Percentiles rank a stretch among this genome's conserved stretches.
phyloP scores from a whole-genome alignment of 2,113 vertebrate species.

The Numenius arquata region DNA sequence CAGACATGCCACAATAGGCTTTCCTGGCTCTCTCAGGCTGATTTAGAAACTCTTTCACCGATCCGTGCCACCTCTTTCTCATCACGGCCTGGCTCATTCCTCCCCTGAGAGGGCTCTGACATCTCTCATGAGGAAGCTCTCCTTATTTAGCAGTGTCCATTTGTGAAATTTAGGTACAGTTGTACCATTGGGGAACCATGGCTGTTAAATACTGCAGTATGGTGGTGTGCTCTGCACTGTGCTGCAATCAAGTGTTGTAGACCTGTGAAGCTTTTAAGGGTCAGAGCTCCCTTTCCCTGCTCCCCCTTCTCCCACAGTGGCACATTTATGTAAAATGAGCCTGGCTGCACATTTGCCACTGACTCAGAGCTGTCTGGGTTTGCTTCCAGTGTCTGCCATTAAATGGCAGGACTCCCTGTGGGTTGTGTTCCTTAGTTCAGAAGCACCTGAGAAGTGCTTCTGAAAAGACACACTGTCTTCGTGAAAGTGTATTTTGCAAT shows the following conservation, averaged over 20 bases:
- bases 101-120: not conserved
- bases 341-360: not conserved
- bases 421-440: not conserved
- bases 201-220: not conserved
- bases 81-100: not conserved
- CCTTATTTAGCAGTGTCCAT: not conserved
- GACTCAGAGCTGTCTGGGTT: not conserved
- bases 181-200: not conserved
- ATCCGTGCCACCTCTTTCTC: not conserved
- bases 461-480: not conserved
- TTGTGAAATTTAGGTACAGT: not conserved
- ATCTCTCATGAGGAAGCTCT: not conserved
- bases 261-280: not conserved
- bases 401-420: not conserved
- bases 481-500: not conserved
- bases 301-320: not conserved
- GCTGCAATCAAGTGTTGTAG: not conserved
- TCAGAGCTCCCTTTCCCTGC: not conserved
- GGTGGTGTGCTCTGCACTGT: not conserved
- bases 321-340: not conserved
- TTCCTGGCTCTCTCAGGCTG: not conserved
- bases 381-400: not conserved
- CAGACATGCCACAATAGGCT: rapidly evolving
- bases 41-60: not conserved
- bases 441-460: not conserved